These are phyloP conservation scores for Trachymyrmex cornetzi DNA, from an alignment of 1,140 invertebrate genomes.

Conservation along the genomic window DNA sequence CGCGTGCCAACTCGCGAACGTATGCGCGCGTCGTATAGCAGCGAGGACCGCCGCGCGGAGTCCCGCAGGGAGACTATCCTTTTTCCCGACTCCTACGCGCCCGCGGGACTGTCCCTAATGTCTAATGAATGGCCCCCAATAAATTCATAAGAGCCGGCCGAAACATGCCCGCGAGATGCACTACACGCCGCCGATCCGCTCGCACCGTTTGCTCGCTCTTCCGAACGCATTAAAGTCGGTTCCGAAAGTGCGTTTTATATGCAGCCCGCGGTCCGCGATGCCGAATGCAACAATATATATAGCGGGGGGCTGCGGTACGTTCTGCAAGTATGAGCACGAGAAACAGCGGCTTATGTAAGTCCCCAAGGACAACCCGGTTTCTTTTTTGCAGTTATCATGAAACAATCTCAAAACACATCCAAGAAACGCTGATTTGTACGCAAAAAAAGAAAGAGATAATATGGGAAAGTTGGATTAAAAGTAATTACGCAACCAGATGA, in stretches of 20 bases:
- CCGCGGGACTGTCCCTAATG: constrained; percentile 79
- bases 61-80: constrained; percentile 76
- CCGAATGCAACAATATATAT: constrained; percentile 3
- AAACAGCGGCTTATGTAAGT: constrained; percentile 16
- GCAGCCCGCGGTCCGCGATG: not conserved
- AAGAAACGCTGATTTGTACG: not conserved
- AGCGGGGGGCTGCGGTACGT: not conserved
- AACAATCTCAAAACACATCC: not conserved
- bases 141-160: constrained; percentile 83
- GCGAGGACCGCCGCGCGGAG: constrained; percentile 48
- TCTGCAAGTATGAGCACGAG: not conserved
- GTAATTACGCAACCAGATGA: not conserved
- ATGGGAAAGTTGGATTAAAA: not conserved
- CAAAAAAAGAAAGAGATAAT: not conserved
- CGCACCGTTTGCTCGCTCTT: constrained; percentile 21
- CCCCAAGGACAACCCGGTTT: not conserved
- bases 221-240: constrained; percentile 51
- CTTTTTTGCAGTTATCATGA: not conserved
- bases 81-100: constrained; percentile 82
- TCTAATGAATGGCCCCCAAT: constrained; percentile 84
- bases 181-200: constrained; percentile 74
- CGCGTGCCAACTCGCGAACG: constrained; percentile 36
- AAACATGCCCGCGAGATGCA: constrained; percentile 82
- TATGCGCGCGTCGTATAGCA: constrained; percentile 18
- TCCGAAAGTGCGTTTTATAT: constrained; percentile 63